These are phyloP conservation scores for Antheraea yamamai DNA, from an alignment of 2,888 invertebrate species.

Conservation along the genomic window DNA sequence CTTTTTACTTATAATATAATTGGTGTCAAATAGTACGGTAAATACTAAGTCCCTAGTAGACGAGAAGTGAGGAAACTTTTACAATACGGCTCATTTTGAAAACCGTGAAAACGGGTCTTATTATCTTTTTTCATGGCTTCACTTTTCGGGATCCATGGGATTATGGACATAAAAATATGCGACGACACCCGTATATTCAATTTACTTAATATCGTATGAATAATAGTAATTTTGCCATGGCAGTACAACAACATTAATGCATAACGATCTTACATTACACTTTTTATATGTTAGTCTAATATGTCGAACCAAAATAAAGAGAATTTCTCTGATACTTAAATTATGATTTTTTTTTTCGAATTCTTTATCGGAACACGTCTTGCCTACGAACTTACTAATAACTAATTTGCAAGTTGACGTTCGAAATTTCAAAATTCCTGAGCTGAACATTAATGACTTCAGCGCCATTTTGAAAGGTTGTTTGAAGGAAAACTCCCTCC, in stretches of 20 bases:
- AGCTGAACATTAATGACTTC: conserved; percentile 70
- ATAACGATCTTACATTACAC: not conserved
- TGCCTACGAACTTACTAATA: conserved; percentile 29
- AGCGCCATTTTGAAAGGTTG: conserved; percentile 72
- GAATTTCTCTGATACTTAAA: not conserved
- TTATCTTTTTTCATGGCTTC: too few species aligned
- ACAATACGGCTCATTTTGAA: too few species aligned
- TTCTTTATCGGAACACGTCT: not conserved
- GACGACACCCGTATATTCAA: not conserved
- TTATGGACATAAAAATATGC: not conserved
- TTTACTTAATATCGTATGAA: not conserved
- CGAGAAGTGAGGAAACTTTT: not conserved
- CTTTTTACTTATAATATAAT: too few species aligned
- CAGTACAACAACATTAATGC: not conserved
- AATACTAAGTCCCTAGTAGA: not conserved
- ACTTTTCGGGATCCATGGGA: not conserved
- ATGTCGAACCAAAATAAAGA: not conserved
- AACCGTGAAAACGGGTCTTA: too few species aligned
- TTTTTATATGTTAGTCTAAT: not conserved
- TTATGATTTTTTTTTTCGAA: not conserved
- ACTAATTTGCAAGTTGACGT: conserved; percentile 67
- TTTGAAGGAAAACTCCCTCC: conserved; percentile 66
- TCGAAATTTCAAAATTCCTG: conserved; percentile 66
- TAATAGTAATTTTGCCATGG: not conserved
- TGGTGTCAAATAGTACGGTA: not conserved